phyloP scores from a whole-genome alignment of 2,888 invertebrate genomes.

The Tenthredo mesomela region DNA sequence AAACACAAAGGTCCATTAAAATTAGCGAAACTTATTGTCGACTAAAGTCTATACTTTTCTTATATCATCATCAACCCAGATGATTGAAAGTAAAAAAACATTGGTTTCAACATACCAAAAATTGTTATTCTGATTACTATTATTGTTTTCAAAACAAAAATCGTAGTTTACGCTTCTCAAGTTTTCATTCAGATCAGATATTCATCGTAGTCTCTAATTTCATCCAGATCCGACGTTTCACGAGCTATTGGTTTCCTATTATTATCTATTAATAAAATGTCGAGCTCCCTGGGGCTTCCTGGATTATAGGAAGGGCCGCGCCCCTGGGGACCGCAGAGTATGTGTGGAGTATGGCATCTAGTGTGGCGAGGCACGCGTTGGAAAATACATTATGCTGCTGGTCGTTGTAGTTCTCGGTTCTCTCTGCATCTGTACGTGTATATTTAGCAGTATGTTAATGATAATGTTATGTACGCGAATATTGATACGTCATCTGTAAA shows the following conservation, averaged over 20 bases:
- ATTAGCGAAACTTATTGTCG: too few species aligned
- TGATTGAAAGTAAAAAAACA: background rate
- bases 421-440: background rate
- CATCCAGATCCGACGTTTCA: conserved; percentile 12
- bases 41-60: too few species aligned
- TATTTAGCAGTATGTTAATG: too few species aligned
- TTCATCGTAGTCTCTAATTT: conserved; percentile 4
- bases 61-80: background rate
- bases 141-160: background rate
- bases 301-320: conserved; percentile 50
- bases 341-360: background rate
- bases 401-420: conserved; percentile 11
- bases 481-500: background rate
- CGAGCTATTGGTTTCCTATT: conserved; percentile 54
- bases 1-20: too few species aligned
- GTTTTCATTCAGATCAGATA: background rate
- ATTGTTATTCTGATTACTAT: background rate
- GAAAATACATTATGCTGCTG: conserved; percentile 31
- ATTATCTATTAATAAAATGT: conserved; percentile 52
- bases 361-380: conserved; percentile 25
- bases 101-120: background rate
- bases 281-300: conserved; percentile 51
- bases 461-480: too few species aligned
- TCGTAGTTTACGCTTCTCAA: background rate
- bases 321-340: background rate